Evolutionary conservation across 2,888 invertebrate genomes (phyloP).

Genomic region (Plagiodera versicolora): DNA sequence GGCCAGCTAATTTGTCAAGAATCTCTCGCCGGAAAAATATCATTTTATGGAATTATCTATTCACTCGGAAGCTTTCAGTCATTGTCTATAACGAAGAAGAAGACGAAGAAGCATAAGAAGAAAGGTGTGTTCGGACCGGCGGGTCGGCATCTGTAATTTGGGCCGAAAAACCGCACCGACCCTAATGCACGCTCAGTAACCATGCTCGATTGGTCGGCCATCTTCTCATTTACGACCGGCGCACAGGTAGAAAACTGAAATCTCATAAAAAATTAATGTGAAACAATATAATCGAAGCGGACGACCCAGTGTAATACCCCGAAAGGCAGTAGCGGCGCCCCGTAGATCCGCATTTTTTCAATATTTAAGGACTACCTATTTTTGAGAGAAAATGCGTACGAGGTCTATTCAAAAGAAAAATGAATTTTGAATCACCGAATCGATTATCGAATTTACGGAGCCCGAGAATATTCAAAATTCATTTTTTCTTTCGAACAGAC

Average conservation of each 20-base stretch:
- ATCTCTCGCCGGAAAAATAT: conserved; percentile 25
- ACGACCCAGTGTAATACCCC: not conserved
- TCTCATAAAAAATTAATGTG: conserved; percentile 29
- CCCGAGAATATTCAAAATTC: too few species aligned
- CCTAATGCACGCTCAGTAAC: conserved; percentile 20
- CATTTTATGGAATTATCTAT: conserved; percentile 35
- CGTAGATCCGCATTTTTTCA: too few species aligned
- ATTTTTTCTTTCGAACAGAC: too few species aligned
- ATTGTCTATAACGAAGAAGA: conserved; percentile 41
- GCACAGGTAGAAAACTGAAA: conserved; percentile 33
- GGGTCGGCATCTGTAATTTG: conserved; percentile 39
- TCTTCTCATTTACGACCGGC: conserved; percentile 32
- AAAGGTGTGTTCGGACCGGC: conserved; percentile 26
- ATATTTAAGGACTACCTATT: too few species aligned
- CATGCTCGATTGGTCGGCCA: conserved; percentile 2
- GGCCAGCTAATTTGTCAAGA: not conserved
- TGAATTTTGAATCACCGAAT: too few species aligned
- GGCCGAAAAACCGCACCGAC: conserved; percentile 38
- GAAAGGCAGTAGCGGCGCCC: not conserved
- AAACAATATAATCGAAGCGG: conserved; percentile 21
- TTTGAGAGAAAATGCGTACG: too few species aligned
- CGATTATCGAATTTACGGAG: too few species aligned
- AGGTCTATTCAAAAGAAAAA: too few species aligned
- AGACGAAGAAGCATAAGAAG: conserved; percentile 32
- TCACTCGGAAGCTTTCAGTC: conserved; percentile 38